Base-by-base conservation (phyloP, 2,797 vertebrate genomes). In the Cossypha niveicapilla region DNA sequence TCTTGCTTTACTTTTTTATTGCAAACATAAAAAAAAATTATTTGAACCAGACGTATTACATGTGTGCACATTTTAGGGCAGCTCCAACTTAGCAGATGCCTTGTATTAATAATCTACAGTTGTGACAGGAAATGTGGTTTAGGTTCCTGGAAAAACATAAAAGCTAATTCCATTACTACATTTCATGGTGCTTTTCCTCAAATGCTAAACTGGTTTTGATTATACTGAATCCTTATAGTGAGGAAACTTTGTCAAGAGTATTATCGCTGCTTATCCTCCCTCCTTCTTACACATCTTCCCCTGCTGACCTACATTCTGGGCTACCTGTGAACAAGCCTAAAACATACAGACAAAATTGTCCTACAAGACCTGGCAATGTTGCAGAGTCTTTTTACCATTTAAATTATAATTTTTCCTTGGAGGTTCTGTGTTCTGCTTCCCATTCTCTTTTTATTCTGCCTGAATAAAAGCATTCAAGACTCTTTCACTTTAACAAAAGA, bases 61-160 rank as follows among this genome's bases (percentile, higher is more conserved):
- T 92, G 92, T 96, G 97, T 94, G 94, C 97, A 94, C 96, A 96
- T 97, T 98, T 97, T 94, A 95, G 92, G 92, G 96, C 96, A 95
- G 92, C 94, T 97, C 88, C 10, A 2, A 82, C 88, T 96, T 97
- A 97, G 97, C 98, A 98, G 98, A 98, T 98, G 98, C 98, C 98
- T 98, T 97, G 87, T 96, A 97, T 98, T 98, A 98, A 97, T 97
- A 98, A 98, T 96, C 97, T 96, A 96, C 98, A 98, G 98, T 98
- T 98, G 98, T 97, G 97, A 97, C 97, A 98, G 98, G 97, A 98
- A 98, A 98, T 97, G 97, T 97, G 98, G 97, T 97, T 98, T 97
- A 89, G 97, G 97, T 98, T 98, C 97, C 95, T 98, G 97, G 97
- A 98, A 97, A 97, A 98, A 98, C 97, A 98, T 98, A 96, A 98